A percentile compares a stretch with the other conserved stretches of the same genome.
These are phyloP conservation scores for Xerus inauris DNA, from an alignment of 2,113 vertebrate species.

Conservation along the genomic window DNA sequence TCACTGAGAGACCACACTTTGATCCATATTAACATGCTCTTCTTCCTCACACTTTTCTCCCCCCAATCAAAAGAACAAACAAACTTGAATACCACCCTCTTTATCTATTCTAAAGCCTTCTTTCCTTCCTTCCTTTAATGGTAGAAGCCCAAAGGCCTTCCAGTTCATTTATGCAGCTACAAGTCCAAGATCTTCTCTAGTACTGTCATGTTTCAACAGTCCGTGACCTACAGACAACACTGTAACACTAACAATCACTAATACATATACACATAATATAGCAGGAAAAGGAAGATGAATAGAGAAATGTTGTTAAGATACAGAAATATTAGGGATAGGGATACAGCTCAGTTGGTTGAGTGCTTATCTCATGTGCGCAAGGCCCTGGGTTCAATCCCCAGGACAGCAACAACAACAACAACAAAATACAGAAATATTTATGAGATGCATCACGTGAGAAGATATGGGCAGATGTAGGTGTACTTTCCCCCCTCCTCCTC, in stretches of 20 bases:
- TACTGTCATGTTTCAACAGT: background rate
- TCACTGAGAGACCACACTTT: background rate
- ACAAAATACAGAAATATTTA: background rate
- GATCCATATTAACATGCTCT: background rate
- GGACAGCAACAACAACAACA: no score
- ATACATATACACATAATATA: background rate
- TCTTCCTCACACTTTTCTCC: background rate
- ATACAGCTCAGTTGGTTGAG: no score
- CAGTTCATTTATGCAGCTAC: background rate
- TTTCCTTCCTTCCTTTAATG: background rate
- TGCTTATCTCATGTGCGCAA: no score
- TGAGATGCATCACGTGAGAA: background rate
- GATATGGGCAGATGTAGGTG: background rate
- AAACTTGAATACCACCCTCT: background rate
- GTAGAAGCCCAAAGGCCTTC: background rate
- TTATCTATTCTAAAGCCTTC: background rate
- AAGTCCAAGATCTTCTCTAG: background rate
- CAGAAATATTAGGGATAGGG: background rate
- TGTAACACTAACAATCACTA: background rate
- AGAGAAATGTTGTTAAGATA: background rate
- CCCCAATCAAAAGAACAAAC: no score
- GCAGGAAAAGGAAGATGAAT: background rate
- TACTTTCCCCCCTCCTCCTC: background rate
- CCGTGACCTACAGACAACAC: background rate
- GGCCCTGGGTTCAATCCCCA: no score